Evolutionary conservation across 2,888 invertebrate species (phyloP).

Genomic region (Sepiola atlantica): DNA sequence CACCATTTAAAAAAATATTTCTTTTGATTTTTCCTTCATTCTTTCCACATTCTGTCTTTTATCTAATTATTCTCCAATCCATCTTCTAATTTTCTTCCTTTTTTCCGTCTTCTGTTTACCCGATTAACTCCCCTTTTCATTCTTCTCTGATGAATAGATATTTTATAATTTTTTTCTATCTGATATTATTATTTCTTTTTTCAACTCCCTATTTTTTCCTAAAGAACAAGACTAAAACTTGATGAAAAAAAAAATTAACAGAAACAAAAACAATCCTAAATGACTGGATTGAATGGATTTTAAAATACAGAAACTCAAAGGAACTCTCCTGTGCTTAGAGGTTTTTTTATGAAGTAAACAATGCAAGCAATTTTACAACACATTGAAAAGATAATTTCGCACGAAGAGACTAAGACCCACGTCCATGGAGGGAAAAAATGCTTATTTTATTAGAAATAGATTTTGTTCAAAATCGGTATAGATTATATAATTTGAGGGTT

Average conservation of each 20-base stretch:
- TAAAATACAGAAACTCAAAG: neutral
- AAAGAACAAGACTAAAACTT: neutral
- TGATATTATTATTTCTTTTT: neutral
- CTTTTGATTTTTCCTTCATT: neutral
- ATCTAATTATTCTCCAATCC: neutral
- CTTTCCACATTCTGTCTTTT: neutral
- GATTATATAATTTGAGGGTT: neutral
- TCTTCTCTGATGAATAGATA: neutral
- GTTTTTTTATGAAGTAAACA: neutral
- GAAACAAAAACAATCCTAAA: neutral
- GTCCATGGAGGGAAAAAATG: neutral
- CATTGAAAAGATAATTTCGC: constrained; percentile 32
- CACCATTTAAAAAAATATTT: no score
- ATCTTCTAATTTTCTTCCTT: neutral
- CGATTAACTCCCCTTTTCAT: neutral
- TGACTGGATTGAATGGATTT: constrained; percentile 8
- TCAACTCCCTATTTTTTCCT: neutral
- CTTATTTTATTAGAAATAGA: constrained; percentile 16
- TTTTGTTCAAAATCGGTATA: neutral
- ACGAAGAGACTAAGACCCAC: neutral
- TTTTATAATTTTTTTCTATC: neutral
- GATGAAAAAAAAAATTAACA: neutral
- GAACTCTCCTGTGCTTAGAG: neutral
- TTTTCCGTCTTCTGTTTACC: neutral
- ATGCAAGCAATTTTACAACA: constrained; percentile 20